Evolutionary conservation across 2,113 vertebrate species (phyloP).

Genomic region (Diadophis punctatus): DNA sequence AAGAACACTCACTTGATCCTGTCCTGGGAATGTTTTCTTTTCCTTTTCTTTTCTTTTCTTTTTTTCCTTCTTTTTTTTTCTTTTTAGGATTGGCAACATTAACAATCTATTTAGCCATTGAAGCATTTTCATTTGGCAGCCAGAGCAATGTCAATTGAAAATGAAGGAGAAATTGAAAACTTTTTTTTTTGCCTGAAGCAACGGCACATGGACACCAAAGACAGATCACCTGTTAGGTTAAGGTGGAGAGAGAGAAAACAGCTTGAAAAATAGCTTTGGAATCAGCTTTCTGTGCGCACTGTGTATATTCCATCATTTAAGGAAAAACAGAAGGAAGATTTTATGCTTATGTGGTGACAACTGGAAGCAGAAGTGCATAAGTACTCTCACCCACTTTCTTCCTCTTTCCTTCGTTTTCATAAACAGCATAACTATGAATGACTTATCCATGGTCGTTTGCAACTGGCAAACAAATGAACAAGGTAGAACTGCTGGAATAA

Average conservation of each 20-base stretch:
- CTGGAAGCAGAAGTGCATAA: conserved; percentile 1
- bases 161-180: conserved; percentile 40
- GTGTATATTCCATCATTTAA: conserved; percentile 10
- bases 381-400: conserved; percentile 28
- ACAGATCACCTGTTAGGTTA: background rate
- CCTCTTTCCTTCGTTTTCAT: conserved; percentile 9
- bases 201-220: conserved; percentile 33
- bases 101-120: background rate
- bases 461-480: background rate
- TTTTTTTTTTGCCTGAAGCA: conserved; percentile 25
- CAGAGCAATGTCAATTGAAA: conserved; percentile 3
- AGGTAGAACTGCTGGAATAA: background rate
- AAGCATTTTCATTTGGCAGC: background rate
- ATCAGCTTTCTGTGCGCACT: background rate
- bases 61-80: background rate
- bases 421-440: background rate
- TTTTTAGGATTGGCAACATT: background rate
- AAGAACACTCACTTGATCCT: background rate
- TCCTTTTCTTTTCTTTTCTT: rapidly evolving
- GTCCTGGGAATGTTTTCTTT: background rate
- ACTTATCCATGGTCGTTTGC: background rate
- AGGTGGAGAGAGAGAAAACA: conserved; percentile 15
- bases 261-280: conserved; percentile 41
- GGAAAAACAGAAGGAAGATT: conserved; percentile 38
- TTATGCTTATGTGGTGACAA: background rate